phyloP scores from a whole-genome alignment of 2,113 vertebrate genomes.

The Thalassoma bifasciatum region DNA sequence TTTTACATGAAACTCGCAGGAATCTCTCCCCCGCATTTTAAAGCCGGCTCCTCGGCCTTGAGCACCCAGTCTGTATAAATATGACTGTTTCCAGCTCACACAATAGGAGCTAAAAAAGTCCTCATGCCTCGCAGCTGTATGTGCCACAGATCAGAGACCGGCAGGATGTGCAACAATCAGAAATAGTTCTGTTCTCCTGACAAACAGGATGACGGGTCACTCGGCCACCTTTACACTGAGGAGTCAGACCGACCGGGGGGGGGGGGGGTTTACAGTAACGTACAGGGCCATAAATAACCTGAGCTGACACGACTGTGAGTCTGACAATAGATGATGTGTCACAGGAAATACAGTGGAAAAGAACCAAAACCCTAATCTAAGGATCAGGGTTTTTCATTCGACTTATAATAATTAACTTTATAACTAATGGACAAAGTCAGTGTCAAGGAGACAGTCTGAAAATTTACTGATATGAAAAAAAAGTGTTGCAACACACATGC shows the following conservation, averaged over 20 bases:
- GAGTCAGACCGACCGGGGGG: conserved; percentile 26
- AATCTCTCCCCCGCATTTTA: conserved; percentile 58
- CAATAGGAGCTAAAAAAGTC: conserved; percentile 67
- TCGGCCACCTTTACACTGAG: conserved; percentile 54
- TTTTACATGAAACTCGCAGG: conserved; percentile 61
- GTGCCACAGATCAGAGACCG: conserved; percentile 70
- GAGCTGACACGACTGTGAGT: background rate
- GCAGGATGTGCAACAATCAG: conserved; percentile 78
- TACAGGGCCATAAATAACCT: background rate
- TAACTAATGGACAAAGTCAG: too few relatives aligned
- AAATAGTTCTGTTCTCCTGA: conserved; percentile 67
- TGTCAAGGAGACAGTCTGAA: too few relatives aligned
- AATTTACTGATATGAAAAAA: too few relatives aligned
- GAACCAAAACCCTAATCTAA: too few relatives aligned
- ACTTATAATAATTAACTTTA: too few relatives aligned
- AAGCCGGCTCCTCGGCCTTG: conserved; percentile 28
- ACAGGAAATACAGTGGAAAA: background rate
- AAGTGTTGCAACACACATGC: too few relatives aligned
- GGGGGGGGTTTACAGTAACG: conserved; percentile 22
- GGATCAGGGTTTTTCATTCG: too few relatives aligned
- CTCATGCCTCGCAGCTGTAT: conserved; percentile 63
- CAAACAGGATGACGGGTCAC: conserved; percentile 78
- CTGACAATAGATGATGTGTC: conserved; percentile 12
- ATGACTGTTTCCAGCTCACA: conserved; percentile 52
- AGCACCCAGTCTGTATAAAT: conserved; percentile 28